A percentile compares a stretch with the other conserved stretches of the same genome.
phyloP scores from a whole-genome alignment of 2,113 vertebrate species.

The Forbesichthys papilliferus region DNA sequence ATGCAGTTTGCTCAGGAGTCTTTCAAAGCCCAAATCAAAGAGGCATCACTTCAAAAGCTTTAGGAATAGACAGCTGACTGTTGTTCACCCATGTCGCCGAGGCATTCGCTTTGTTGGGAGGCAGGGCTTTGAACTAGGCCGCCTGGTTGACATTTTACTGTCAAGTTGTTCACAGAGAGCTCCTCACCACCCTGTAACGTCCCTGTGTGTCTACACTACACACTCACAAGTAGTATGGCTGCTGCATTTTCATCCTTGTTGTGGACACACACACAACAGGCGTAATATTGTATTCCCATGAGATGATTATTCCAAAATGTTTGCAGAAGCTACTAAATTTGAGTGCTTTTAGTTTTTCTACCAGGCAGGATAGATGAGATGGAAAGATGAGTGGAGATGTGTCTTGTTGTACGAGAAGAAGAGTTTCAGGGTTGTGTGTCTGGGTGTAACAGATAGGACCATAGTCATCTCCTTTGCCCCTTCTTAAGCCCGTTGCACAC shows the following conservation, averaged over 20 bases:
- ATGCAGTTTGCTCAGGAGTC: neutral
- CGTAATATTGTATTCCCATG: neutral
- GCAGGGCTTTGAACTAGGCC: conserved; percentile 44
- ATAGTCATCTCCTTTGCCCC: neutral
- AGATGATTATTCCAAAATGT: too few relatives aligned
- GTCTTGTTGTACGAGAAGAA: too few relatives aligned
- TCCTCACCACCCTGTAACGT: conserved; percentile 26
- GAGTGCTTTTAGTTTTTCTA: neutral
- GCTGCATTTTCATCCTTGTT: too few relatives aligned
- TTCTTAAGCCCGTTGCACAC: neutral
- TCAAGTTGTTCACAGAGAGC: conserved; percentile 32
- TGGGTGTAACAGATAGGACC: neutral
- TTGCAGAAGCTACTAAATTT: too few relatives aligned
- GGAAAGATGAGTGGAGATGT: conserved; percentile 5
- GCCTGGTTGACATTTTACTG: conserved; percentile 35
- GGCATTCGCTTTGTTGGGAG: conserved; percentile 39
- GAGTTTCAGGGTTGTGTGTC: neutral
- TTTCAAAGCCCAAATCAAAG: too few relatives aligned
- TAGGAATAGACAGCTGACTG: conserved; percentile 33
- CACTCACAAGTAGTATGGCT: conserved; percentile 12
- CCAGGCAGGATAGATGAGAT: conserved; percentile 3
- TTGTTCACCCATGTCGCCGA: conserved; percentile 11
- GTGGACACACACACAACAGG: neutral
- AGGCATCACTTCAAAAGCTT: conserved; percentile 52
- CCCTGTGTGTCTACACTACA: conserved; percentile 22